Percentiles rank a stretch among this genome's conserved stretches.
phyloP scores from a whole-genome alignment of 2,797 vertebrate species.

The Sarcophilus harrisii region DNA sequence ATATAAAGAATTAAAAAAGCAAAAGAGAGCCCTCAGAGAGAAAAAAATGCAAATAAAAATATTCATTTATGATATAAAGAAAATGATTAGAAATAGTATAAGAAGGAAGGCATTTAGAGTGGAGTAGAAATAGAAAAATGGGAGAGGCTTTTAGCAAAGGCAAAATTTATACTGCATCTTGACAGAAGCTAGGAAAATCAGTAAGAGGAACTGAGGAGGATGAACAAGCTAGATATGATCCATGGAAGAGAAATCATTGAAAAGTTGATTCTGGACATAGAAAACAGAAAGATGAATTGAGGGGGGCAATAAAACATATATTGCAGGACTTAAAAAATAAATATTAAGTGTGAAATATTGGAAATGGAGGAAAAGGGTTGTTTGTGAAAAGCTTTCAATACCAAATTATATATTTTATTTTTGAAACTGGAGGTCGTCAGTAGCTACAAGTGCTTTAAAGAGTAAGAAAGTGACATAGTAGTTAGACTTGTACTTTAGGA shows the following conservation, averaged over 20 bases:
- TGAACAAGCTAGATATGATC: neutral
- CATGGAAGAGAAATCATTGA: neutral
- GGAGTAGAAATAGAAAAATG: neutral
- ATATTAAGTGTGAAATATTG: neutral
- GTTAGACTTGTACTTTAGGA: too few species aligned
- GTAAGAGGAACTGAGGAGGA: neutral
- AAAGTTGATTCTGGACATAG: neutral
- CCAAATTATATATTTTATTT: neutral
- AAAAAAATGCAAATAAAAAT: neutral
- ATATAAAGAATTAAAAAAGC: neutral
- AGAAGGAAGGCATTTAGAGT: neutral
- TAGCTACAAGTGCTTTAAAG: neutral
- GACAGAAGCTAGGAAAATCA: neutral
- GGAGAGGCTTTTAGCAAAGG: neutral
- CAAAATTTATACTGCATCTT: neutral
- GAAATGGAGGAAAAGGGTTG: neutral
- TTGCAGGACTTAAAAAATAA: neutral
- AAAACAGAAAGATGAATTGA: neutral
- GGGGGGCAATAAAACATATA: neutral
- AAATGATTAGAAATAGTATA: neutral
- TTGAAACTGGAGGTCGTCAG: neutral
- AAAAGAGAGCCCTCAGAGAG: neutral
- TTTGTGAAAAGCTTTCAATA: neutral
- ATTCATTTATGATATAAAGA: neutral
- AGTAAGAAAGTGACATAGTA: neutral